Percentiles rank a stretch among this genome's conserved stretches.
Evolutionary conservation across 2,888 invertebrate species (phyloP).

Genomic region (Fissipunctia ypsillon): DNA sequence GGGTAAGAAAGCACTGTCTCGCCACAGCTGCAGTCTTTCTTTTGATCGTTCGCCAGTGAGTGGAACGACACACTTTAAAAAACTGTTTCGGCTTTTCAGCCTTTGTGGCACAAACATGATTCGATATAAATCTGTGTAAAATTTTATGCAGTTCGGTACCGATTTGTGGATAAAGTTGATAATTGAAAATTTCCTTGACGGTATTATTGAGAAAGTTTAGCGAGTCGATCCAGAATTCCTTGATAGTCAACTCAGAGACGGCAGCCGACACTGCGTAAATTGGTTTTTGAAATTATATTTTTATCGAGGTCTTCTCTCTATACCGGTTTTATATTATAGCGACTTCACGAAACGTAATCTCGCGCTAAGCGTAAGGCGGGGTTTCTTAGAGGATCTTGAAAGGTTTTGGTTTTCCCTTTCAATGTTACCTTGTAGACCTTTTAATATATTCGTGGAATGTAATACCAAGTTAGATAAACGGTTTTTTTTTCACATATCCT

Average conservation of each 20-base stretch:
- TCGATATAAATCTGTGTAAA: conserved; percentile 59
- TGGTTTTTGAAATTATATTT: conserved; percentile 66
- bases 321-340: neutral
- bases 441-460: conserved; percentile 37
- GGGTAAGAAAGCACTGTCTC: too few relatives aligned
- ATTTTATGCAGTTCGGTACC: conserved; percentile 48
- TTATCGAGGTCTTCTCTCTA: conserved; percentile 42
- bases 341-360: conserved; percentile 7
- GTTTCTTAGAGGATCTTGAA: conserved; percentile 24
- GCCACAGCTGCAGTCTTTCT: too few relatives aligned
- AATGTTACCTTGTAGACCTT: conserved; percentile 1
- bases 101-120: too few relatives aligned
- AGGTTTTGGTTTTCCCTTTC: conserved; percentile 42
- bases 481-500: conserved; percentile 5
- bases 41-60: too few relatives aligned
- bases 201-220: conserved; percentile 81
- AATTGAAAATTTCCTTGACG: conserved; percentile 80
- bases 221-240: conserved; percentile 70
- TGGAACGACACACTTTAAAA: too few relatives aligned
- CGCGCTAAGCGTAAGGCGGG: conserved; percentile 31
- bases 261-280: conserved; percentile 67
- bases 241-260: conserved; percentile 70
- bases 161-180: conserved; percentile 78
- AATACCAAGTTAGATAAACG: conserved; percentile 18
- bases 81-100: too few relatives aligned